These are phyloP conservation scores for Mormoops blainvillei DNA, from an alignment of 2,113 vertebrate genomes.

Conservation along the genomic window DNA sequence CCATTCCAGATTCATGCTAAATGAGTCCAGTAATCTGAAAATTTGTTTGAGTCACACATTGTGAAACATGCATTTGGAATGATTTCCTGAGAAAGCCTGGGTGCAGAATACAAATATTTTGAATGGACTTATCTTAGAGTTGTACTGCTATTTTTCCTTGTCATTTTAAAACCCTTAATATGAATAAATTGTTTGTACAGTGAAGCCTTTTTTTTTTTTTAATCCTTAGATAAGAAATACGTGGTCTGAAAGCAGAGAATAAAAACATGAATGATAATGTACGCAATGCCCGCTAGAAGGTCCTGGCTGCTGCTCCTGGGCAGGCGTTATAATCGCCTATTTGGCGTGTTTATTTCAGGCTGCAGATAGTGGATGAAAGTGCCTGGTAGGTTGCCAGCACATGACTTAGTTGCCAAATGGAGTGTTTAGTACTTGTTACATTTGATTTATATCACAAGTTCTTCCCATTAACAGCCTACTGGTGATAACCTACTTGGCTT, in stretches of 20 bases:
- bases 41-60: not conserved
- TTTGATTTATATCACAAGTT: slow-evolving; percentile 70
- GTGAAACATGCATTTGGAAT: slow-evolving; percentile 49
- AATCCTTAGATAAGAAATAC: slow-evolving; percentile 67
- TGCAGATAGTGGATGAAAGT: slow-evolving; percentile 67
- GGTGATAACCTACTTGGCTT: slow-evolving; percentile 71
- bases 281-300: slow-evolving; percentile 12
- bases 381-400: slow-evolving; percentile 68
- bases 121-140: slow-evolving; percentile 64
- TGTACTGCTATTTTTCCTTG: slow-evolving; percentile 65
- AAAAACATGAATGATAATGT: slow-evolving; percentile 69
- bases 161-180: slow-evolving; percentile 70
- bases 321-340: slow-evolving; percentile 48
- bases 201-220: slow-evolving; percentile 21
- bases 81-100: slow-evolving; percentile 53
- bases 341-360: slow-evolving; percentile 69
- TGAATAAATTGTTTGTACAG: slow-evolving; percentile 68
- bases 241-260: slow-evolving; percentile 66
- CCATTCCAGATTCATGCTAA: not conserved
- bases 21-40: not conserved
- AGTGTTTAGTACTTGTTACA: slow-evolving; percentile 69
- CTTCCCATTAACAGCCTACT: slow-evolving; percentile 71
- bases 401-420: slow-evolving; percentile 69
- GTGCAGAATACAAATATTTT: slow-evolving; percentile 68
- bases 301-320: not conserved